Conservation (phyloP, 2,113 vertebrate species). For the Anoplopoma fimbria region DNA sequence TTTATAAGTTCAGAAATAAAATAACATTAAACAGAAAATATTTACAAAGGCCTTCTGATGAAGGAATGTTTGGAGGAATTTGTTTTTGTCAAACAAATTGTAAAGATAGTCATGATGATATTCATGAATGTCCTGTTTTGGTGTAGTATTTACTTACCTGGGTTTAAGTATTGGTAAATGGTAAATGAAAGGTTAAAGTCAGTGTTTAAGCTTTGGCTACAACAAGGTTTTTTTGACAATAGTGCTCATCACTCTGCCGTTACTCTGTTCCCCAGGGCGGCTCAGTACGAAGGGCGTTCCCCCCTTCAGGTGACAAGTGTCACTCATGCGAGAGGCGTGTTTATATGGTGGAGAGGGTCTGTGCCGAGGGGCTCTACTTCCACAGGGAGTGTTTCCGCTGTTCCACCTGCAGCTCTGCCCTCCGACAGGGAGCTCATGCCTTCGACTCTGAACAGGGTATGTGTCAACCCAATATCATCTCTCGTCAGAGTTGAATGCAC, state of each 20-base stretch:
- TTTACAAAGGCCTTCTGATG: neutral
- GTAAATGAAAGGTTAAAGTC: neutral
- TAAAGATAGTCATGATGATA: neutral
- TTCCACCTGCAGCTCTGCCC: slow-evolving; percentile 86
- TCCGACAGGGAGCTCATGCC: slow-evolving; percentile 89
- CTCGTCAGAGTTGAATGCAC: neutral
- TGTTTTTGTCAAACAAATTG: neutral
- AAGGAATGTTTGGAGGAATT: neutral
- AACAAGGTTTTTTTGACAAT: too few species aligned
- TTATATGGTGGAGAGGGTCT: slow-evolving; percentile 93
- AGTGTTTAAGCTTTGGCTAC: neutral
- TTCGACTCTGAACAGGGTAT: slow-evolving; percentile 92
- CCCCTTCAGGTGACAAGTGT: slow-evolving; percentile 89
- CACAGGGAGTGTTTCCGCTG: slow-evolving; percentile 97
- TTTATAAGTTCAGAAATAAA: neutral
- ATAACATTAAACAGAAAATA: neutral
- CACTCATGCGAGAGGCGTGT: slow-evolving; percentile 92
- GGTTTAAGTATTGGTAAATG: neutral
- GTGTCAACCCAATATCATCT: neutral
- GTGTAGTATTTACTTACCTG: neutral
- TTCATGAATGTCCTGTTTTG: neutral
- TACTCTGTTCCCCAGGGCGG: slow-evolving; percentile 80
- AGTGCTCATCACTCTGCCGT: neutral
- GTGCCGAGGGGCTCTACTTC: slow-evolving; percentile 94
- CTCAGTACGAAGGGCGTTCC: slow-evolving; percentile 85